Evolutionary conservation across 2,888 invertebrate genomes (phyloP).

Genomic region (Dioctria rufipes): DNA sequence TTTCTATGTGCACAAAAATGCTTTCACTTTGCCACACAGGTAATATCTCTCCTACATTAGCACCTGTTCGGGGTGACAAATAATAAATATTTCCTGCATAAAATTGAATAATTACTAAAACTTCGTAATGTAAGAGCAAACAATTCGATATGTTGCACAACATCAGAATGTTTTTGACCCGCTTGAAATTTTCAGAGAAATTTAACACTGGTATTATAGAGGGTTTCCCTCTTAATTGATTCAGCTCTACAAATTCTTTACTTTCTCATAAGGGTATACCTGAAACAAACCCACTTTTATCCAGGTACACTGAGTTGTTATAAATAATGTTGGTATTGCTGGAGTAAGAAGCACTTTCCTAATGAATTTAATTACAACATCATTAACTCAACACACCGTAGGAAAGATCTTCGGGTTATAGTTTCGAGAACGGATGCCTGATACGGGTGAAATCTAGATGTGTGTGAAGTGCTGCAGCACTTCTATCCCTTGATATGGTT

Average conservation of each 20-base stretch:
- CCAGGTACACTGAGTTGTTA: constrained; percentile 30
- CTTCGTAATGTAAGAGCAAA: too few relatives aligned
- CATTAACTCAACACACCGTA: constrained; percentile 58
- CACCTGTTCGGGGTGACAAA: too few relatives aligned
- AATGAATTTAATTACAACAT: constrained; percentile 59
- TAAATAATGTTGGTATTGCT: constrained; percentile 43
- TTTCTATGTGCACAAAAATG: too few relatives aligned
- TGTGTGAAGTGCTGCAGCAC: constrained; percentile 12
- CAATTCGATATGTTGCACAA: too few relatives aligned
- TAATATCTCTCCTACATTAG: too few relatives aligned
- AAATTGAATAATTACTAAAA: too few relatives aligned
- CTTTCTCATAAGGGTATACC: constrained; percentile 20
- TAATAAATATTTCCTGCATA: too few relatives aligned
- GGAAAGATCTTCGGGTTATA: constrained; percentile 53
- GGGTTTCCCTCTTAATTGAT: constrained; percentile 30
- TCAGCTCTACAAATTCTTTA: constrained; percentile 24
- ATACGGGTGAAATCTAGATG: too few relatives aligned
- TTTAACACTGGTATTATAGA: constrained; percentile 15
- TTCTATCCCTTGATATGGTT: constrained; percentile 12
- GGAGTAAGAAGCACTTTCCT: constrained; percentile 53
- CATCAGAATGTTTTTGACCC: too few relatives aligned
- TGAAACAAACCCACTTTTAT: constrained; percentile 46
- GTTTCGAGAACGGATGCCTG: constrained; percentile 40
- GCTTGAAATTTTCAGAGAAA: not conserved
- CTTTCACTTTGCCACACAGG: too few relatives aligned